Evolutionary conservation across 2,888 invertebrate species (phyloP).

Genomic region (Calameuta idolon): DNA sequence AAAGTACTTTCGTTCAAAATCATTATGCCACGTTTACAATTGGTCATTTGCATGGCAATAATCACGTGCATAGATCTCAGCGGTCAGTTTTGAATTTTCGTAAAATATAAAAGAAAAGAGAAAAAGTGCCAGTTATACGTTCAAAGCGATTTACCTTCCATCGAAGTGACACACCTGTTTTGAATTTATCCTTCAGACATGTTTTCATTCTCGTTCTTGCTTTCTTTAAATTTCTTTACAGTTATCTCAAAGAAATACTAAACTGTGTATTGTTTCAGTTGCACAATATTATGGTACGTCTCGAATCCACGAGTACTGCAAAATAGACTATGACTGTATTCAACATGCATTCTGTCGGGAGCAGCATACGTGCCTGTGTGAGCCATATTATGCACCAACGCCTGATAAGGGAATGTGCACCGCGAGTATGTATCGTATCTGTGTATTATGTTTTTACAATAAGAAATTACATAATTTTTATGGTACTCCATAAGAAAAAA

Average conservation of each 20-base stretch:
- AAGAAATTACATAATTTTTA: background rate
- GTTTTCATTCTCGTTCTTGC: background rate
- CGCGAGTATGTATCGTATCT: constrained; percentile 43
- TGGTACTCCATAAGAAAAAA: background rate
- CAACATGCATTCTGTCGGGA: constrained; percentile 42
- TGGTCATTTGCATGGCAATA: background rate
- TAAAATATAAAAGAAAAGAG: constrained; percentile 1
- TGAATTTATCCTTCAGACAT: background rate
- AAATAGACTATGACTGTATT: constrained; percentile 48
- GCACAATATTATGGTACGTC: background rate
- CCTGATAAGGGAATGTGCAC: constrained; percentile 41
- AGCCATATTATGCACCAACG: constrained; percentile 40
- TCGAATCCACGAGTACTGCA: constrained; percentile 40
- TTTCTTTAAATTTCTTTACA: background rate
- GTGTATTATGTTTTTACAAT: background rate
- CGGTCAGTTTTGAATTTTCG: background rate
- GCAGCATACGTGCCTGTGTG: constrained; percentile 45
- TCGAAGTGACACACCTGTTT: background rate
- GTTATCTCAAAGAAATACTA: background rate
- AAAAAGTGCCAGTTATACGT: background rate
- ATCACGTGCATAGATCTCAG: background rate
- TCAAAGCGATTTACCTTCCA: background rate
- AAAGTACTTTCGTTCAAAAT: constrained; percentile 1
- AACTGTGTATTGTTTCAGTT: background rate
- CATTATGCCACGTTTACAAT: background rate